Percentiles rank a stretch among this genome's conserved stretches.
phyloP scores from a whole-genome alignment of 2,888 invertebrate species.

The Drosophila rellima region DNA sequence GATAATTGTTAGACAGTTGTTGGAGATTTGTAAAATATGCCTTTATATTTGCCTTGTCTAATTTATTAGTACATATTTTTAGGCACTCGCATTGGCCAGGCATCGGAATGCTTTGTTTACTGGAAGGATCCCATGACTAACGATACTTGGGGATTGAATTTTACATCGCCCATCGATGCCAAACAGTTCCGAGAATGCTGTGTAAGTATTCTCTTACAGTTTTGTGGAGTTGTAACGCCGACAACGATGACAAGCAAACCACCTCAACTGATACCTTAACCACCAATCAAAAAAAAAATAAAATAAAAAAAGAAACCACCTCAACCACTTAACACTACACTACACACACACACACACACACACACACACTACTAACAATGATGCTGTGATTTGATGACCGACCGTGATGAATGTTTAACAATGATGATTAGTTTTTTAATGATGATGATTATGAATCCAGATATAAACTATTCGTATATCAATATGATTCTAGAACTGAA shows the following conservation, averaged over 20 bases:
- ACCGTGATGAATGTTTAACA: slow-evolving; percentile 54
- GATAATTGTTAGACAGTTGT: background rate
- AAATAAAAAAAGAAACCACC: slow-evolving; percentile 56
- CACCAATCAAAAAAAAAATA: slow-evolving; percentile 29
- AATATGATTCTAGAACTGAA: background rate
- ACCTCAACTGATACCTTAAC: slow-evolving; percentile 75
- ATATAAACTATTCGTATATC: background rate
- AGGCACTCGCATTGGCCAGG: slow-evolving; percentile 98
- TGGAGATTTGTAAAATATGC: too few species aligned
- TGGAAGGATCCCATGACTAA: slow-evolving; percentile 99
- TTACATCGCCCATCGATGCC: slow-evolving; percentile 98
- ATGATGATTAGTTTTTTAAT: too few species aligned
- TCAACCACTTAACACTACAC: slow-evolving; percentile 62
- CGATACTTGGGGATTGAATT: slow-evolving; percentile 99
- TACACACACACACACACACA: slow-evolving; percentile 22
- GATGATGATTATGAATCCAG: slow-evolving; percentile 26
- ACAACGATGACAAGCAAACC: slow-evolving; percentile 56
- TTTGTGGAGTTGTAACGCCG: slow-evolving; percentile 37
- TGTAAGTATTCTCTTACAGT: slow-evolving; percentile 90
- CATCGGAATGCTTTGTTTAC: slow-evolving; percentile 99
- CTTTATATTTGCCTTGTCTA: slow-evolving; percentile 14
- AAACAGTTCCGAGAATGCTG: slow-evolving; percentile 98
- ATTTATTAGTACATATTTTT: slow-evolving; percentile 72
- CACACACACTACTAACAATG: slow-evolving; percentile 35
- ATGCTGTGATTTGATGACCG: slow-evolving; percentile 54